Evolutionary conservation across 2,888 invertebrate genomes (phyloP), one percentile per base, ranked within the genome.

Genomic region (Lithosia quadra): DNA sequence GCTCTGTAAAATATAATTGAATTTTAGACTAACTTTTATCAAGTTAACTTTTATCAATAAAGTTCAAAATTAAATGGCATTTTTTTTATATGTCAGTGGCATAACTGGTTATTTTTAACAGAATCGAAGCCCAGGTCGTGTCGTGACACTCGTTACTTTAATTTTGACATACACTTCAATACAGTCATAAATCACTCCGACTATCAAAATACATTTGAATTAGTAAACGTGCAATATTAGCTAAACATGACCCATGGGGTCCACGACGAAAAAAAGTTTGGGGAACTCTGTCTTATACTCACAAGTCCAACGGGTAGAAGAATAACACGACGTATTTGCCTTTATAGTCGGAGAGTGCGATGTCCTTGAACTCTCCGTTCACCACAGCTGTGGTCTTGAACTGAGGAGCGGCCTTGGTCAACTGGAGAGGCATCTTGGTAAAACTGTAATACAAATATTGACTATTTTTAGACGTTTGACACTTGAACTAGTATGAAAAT

Each of bases 281-380:
- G 2, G 49, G 0, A 49, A 49, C 49, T 56, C 1, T 22, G 55
- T 4, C 10, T 21, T 56, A 56, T 56, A 96, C 97, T 97, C 89
- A 97, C 97, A 98, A 98, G 89, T 98, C 98, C 67, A 98, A 93
- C 0, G 98, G 98, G 85, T 98, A 98, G 96, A 98, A 98, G 95
- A 98, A 98, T n/a, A 98, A 91, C 15, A 98, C 97, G 5, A 98
- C 95, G 86, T 98, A 98, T 97, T 98, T 97, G 78, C 98, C 98
- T 88, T 96, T 96, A 95, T 96, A 98, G 90, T 98, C 97, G 0
- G 96, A 87, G 63, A 98, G 95, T 18, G 95, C 95, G 77, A 98
- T 96, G 71, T 98, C 97, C 91, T 98, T 98, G 95, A 98, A 98
- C 88, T 97, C 96, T 21, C 97, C 97, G 86, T 98, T 96, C 34